Evolutionary conservation across 2,888 invertebrate species (phyloP).

Genomic region (Rutpela maculata): DNA sequence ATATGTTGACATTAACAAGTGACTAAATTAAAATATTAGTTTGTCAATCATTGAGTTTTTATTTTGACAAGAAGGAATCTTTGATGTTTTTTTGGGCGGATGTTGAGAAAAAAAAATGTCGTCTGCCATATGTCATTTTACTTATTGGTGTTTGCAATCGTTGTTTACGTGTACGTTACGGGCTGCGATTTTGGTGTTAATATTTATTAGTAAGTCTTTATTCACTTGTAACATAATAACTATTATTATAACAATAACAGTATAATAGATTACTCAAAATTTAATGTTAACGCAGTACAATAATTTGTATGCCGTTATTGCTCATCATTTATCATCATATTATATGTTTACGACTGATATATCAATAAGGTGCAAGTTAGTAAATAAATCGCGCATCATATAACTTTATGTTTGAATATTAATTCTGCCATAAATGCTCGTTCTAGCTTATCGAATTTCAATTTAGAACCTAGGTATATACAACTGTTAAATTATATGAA

Average conservation of each 20-base stretch:
- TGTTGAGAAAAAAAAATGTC: no score
- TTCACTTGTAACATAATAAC: no score
- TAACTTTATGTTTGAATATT: slow-evolving; percentile 36
- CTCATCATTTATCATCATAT: background rate
- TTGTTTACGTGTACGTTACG: no score
- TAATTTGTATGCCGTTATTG: slow-evolving; percentile 27
- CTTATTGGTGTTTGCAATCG: no score
- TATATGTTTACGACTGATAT: slow-evolving; percentile 34
- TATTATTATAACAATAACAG: background rate
- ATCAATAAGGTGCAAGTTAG: slow-evolving; percentile 38
- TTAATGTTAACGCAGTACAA: slow-evolving; percentile 19
- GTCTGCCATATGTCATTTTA: no score
- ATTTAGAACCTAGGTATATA: slow-evolving; percentile 14
- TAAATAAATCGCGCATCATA: slow-evolving; percentile 35
- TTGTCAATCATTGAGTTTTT: no score
- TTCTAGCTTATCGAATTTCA: slow-evolving; percentile 29
- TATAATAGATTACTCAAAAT: background rate
- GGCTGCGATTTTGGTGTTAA: no score
- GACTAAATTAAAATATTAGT: no score
- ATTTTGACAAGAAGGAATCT: no score
- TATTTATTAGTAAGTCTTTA: no score
- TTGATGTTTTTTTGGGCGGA: no score
- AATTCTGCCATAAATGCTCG: slow-evolving; percentile 33
- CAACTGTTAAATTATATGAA: slow-evolving; percentile 3
- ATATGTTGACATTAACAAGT: no score